Evolutionary conservation across 2,113 vertebrate genomes (phyloP), one percentile per base, ranked within the genome.

Genomic region (Rutilus rutilus): DNA sequence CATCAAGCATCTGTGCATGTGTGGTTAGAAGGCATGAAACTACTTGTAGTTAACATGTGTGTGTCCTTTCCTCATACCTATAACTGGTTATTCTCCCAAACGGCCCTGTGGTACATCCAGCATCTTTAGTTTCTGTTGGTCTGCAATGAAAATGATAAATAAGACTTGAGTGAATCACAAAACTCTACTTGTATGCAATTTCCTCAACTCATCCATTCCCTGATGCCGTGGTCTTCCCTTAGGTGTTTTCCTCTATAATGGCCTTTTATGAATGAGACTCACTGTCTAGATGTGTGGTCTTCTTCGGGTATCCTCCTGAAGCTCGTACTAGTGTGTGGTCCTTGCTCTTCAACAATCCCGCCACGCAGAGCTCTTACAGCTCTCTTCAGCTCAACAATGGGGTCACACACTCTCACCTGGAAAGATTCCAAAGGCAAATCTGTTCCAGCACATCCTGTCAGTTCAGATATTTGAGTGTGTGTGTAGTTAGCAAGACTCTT

Each of bases 301-400:
- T 83, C 54, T 4, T 59, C 21, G 27, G 82, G 27, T 30, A 87
- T 45, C 82, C 65, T 74, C 80, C 39, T 52, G 36, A 2, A 45
- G 82, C 33, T 45, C 17, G 0, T 39, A 84, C 30, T 86, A 3
- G 78, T 88, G 87, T 90, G 90, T 88, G 89, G 88, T 89, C 90
- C 78, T 0, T 59, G 87, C n/a, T 93, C 88, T 86, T 92, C 92
- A 2, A 90, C 92, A 84, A 92, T 93, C 79, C 91, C 93, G 65
- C 80, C 92, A 78, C 33, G 89, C 83, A 94, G 42, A 75, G 96
- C 94, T 60, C 91, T 90, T 81, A 95, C 87, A 57, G 95, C 91
- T 84, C 91, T 93, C 87, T 92, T 91, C 19, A 94, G 88, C 88
- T 95, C 93, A 42, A 87, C 86, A 42, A 93, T 2, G 0, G 93